A percentile compares a stretch with the other conserved stretches of the same genome.
These are phyloP conservation scores for Ichneumoninae sp. DNA, from an alignment of 2,888 invertebrate genomes.

Conservation along the genomic window DNA sequence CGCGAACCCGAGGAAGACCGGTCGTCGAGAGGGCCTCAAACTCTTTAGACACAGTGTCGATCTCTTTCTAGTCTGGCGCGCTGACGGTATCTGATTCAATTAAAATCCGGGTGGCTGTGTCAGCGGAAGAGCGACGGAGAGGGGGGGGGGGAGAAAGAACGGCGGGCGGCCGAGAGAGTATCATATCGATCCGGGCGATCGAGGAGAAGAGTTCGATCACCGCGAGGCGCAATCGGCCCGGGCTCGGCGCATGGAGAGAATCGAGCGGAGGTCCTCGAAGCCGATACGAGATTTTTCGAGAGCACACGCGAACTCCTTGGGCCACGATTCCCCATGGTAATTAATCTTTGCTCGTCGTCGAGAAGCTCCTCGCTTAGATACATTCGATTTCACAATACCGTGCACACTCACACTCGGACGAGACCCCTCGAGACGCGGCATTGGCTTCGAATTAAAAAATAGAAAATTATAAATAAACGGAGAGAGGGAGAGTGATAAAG, in stretches of 20 bases:
- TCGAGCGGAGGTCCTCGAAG: slow-evolving; percentile 21
- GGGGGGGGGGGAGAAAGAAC: slow-evolving; percentile 38
- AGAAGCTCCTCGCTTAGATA: neutral
- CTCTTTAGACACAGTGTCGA: slow-evolving; percentile 56
- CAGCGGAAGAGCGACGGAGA: slow-evolving; percentile 42
- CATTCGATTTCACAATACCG: neutral
- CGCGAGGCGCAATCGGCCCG: slow-evolving; percentile 43
- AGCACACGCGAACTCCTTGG: slow-evolving; percentile 37
- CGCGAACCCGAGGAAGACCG: slow-evolving; percentile 36
- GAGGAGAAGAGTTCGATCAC: slow-evolving; percentile 66
- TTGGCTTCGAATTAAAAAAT: slow-evolving; percentile 31
- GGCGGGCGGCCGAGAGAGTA: slow-evolving; percentile 44
- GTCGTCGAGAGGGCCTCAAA: slow-evolving; percentile 45
- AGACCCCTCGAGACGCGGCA: slow-evolving; percentile 21
- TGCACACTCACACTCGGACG: neutral
- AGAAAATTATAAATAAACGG: neutral
- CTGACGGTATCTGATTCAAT: slow-evolving; percentile 70
- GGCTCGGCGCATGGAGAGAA: slow-evolving; percentile 21
- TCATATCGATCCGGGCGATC: slow-evolving; percentile 68
- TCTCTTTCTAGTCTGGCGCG: slow-evolving; percentile 66
- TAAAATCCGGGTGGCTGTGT: slow-evolving; percentile 67
- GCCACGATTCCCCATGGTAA: slow-evolving; percentile 50
- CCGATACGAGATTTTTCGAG: slow-evolving; percentile 45
- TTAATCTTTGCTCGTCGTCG: slow-evolving; percentile 63
- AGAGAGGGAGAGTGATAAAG: slow-evolving; percentile 6